A percentile compares a stretch with the other conserved stretches of the same genome.
These are phyloP conservation scores for Ianthella basta DNA, from an alignment of 37 sponge, comb jelly and placozoan species.

Conservation along the genomic window DNA sequence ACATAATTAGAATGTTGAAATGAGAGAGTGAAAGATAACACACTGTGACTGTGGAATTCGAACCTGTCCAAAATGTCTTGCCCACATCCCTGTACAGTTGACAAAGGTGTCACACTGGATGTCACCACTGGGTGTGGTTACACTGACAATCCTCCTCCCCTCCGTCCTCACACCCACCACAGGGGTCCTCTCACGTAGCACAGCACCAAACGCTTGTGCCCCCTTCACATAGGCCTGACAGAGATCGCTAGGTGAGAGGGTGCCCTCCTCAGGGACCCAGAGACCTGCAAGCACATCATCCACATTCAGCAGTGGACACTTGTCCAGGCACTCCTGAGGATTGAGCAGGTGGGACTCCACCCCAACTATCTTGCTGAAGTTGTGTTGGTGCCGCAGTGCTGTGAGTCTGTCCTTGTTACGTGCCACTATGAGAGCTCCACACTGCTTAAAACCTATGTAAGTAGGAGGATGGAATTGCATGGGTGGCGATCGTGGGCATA, in stretches of 20 bases:
- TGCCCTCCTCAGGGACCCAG: conserved; percentile 54
- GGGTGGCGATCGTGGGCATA: too few relatives aligned
- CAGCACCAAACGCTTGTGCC: conserved; percentile 40
- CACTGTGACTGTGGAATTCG: too few relatives aligned
- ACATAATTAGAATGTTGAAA: too few relatives aligned
- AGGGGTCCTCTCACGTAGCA: conserved; percentile 58
- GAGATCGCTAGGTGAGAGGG: conserved; percentile 54
- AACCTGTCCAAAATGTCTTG: conserved; percentile 42
- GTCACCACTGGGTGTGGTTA: conserved; percentile 64
- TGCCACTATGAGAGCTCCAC: conserved; percentile 72
- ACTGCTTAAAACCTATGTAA: conserved; percentile 52
- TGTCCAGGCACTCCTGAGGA: conserved; percentile 52
- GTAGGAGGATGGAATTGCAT: conserved; percentile 14
- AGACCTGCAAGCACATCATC: conserved; percentile 77
- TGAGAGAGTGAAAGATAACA: too few relatives aligned
- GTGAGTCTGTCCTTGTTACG: conserved; percentile 59
- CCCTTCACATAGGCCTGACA: conserved; percentile 37
- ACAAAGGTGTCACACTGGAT: conserved; percentile 78
- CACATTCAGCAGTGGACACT: conserved; percentile 71
- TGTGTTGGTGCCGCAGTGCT: conserved; percentile 22
- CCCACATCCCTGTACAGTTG: conserved; percentile 85
- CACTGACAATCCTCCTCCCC: conserved; percentile 63
- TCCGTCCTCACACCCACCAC: conserved; percentile 62
- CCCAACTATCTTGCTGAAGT: conserved; percentile 47
- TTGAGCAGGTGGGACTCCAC: conserved; percentile 68